phyloP scores from a whole-genome alignment of 2,113 vertebrate genomes.

The Poicephalus meyeri region DNA sequence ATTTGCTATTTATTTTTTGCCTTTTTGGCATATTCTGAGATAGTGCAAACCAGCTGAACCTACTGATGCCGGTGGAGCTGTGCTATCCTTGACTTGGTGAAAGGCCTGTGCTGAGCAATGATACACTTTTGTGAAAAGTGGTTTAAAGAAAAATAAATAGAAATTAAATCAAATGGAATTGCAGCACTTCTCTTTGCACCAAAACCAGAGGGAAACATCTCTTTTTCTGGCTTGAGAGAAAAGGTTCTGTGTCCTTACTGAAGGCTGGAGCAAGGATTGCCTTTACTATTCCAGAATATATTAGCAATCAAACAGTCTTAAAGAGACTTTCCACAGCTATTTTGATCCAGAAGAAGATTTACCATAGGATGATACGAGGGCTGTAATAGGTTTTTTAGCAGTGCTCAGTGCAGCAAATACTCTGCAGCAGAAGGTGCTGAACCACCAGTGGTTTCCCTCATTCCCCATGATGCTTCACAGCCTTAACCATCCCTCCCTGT shows the following conservation, averaged over 20 bases:
- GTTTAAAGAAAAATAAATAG: neutral
- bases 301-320: neutral
- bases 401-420: neutral
- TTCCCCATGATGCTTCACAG: neutral
- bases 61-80: neutral
- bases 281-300: neutral
- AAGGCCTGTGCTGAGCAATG: rapidly evolving
- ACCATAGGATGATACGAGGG: neutral
- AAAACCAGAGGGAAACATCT: neutral
- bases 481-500: neutral
- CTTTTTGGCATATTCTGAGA: neutral
- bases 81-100: neutral
- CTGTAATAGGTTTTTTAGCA: neutral
- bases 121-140: neutral
- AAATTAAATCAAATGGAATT: neutral
- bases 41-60: neutral
- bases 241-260: neutral
- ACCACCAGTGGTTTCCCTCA: neutral
- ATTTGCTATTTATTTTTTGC: neutral
- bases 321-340: neutral
- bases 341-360: neutral
- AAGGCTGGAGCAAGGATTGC: neutral
- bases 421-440: neutral
- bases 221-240: neutral
- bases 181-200: neutral